Conservation (phyloP, 2,797 vertebrate species). For the Eulemur coronatus region DNA sequence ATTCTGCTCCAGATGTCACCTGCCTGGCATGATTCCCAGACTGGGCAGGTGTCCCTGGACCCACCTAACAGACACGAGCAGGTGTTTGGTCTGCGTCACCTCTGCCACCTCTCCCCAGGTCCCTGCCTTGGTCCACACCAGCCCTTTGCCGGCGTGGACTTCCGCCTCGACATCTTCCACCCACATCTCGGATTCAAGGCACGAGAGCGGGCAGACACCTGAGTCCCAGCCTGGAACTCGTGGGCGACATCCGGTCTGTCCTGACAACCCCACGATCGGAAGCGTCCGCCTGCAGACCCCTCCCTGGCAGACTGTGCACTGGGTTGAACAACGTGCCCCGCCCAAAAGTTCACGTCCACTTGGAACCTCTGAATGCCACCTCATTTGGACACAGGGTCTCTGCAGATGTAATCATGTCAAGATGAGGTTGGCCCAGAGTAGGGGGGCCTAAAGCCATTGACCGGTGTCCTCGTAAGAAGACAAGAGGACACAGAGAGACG, state of each 20-base stretch:
- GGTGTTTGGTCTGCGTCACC: not conserved
- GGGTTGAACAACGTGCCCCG: not conserved
- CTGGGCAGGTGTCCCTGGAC: not conserved
- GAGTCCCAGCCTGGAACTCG: not conserved
- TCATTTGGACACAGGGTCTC: not conserved
- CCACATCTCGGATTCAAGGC: not conserved
- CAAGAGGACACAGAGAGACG: not conserved
- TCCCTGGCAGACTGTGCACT: no score
- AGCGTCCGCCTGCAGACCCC: not conserved
- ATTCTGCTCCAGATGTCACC: not conserved
- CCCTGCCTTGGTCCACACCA: not conserved
- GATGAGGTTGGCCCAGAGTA: not conserved
- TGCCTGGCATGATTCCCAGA: not conserved
- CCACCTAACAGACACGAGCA: not conserved
- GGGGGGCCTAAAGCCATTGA: not conserved
- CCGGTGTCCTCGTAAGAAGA: not conserved
- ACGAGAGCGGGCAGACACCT: not conserved
- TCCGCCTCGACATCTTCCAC: not conserved
- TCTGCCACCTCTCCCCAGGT: not conserved
- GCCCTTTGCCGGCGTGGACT: not conserved
- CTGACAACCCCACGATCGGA: not conserved
- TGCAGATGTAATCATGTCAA: not conserved
- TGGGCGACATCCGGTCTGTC: not conserved
- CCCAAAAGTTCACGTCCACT: not conserved
- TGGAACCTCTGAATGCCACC: not conserved